Evolutionary conservation across 2,888 invertebrate genomes (phyloP).

Genomic region (Lepetodrilus schrolli): DNA sequence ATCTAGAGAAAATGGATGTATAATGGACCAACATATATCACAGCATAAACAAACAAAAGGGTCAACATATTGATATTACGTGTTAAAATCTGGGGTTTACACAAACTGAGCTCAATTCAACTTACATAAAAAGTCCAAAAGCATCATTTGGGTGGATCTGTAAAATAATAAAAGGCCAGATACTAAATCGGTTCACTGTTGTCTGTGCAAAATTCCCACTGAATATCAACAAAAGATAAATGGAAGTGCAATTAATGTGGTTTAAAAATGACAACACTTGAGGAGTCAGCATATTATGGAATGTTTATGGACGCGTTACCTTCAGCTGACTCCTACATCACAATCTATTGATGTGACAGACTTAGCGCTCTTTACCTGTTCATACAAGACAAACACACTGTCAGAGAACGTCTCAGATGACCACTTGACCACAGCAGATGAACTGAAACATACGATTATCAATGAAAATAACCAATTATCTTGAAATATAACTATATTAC

Average conservation of each 20-base stretch:
- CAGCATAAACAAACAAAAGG: too few relatives aligned
- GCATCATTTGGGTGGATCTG: constrained; percentile 71
- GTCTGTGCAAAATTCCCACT: too few relatives aligned
- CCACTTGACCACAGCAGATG: constrained; percentile 75
- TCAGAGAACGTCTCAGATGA: constrained; percentile 72
- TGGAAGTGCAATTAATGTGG: too few relatives aligned
- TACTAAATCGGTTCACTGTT: too few relatives aligned
- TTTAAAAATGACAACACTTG: too few relatives aligned
- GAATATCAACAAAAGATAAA: too few relatives aligned
- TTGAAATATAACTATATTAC: neutral
- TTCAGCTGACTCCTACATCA: too few relatives aligned
- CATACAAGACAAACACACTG: constrained; percentile 76
- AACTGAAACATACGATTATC: constrained; percentile 71
- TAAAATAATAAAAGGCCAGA: too few relatives aligned
- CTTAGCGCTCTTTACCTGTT: constrained; percentile 71
- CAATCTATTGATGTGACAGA: neutral
- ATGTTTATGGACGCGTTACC: too few relatives aligned
- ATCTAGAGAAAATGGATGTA: neutral
- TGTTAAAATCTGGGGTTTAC: neutral
- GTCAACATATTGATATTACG: neutral
- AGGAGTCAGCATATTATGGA: too few relatives aligned
- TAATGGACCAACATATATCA: neutral
- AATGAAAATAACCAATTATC: too few relatives aligned
- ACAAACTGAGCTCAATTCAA: constrained; percentile 30
- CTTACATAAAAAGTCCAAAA: constrained; percentile 73